These are phyloP conservation scores for Cheilinus undulatus DNA, from an alignment of 2,113 vertebrate genomes.

Conservation along the genomic window DNA sequence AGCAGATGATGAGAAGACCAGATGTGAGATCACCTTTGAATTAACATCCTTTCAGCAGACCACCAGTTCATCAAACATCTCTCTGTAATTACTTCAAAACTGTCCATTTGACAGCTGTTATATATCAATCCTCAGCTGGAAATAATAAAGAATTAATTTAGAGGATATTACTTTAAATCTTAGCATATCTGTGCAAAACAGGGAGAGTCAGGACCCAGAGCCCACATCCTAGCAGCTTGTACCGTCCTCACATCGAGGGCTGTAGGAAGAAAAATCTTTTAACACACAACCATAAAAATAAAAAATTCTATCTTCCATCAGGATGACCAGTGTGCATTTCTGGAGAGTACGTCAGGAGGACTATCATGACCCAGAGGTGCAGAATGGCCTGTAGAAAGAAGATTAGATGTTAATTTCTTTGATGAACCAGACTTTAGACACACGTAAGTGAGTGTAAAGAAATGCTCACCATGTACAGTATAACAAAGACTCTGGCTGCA, in stretches of 20 bases:
- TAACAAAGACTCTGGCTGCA: conserved; percentile 93
- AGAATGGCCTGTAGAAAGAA: conserved; percentile 86
- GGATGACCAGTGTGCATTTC: conserved; percentile 92
- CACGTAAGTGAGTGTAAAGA: too few relatives aligned
- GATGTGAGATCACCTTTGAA: conserved; percentile 31
- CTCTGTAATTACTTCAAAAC: conserved; percentile 47
- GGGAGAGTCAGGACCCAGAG: conserved; percentile 55
- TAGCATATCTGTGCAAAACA: conserved; percentile 79
- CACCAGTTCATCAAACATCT: conserved; percentile 33
- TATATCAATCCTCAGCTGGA: conserved; percentile 20
- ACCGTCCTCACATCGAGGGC: conserved; percentile 42
- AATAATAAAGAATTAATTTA: conserved; percentile 35
- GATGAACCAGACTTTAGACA: background rate
- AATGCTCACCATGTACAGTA: conserved; percentile 95
- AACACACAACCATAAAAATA: conserved; percentile 4
- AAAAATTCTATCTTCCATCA: conserved; percentile 80
- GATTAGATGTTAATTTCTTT: background rate
- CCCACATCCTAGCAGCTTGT: conserved; percentile 67
- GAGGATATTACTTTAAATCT: conserved; percentile 50
- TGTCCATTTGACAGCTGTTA: conserved; percentile 17
- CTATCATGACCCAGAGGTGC: conserved; percentile 99
- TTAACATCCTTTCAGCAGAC: conserved; percentile 43
- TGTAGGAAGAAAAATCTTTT: conserved; percentile 25
- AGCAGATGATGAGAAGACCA: conserved; percentile 25
- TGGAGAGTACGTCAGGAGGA: conserved; percentile 95